phyloP scores from a whole-genome alignment of 2,797 vertebrate genomes.

The Iguana delicatissima region DNA sequence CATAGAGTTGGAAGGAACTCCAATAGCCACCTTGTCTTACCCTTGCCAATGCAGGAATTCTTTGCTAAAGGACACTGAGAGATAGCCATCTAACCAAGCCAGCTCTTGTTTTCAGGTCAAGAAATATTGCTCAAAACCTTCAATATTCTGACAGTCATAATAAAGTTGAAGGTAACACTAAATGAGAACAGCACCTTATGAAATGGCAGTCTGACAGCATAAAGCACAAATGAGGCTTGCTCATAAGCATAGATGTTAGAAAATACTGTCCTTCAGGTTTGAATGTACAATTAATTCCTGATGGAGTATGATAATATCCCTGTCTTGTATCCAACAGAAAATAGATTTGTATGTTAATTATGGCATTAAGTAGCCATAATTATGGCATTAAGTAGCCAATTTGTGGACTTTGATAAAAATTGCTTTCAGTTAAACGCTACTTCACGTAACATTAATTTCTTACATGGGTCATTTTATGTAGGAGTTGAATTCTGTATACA shows the following conservation, averaged over 20 bases:
- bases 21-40: too few species aligned
- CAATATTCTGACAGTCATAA: not conserved
- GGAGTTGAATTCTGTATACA: not conserved
- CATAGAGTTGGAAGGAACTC: too few species aligned
- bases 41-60: too few species aligned
- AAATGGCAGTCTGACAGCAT: not conserved
- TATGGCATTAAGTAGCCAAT: not conserved
- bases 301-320: not conserved
- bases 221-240: not conserved
- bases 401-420: not conserved
- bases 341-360: not conserved
- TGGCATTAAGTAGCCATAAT: not conserved
- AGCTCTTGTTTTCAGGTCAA: not conserved
- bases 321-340: not conserved
- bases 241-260: too few species aligned
- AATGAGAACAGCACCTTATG: not conserved
- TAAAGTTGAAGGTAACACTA: not conserved
- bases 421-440: not conserved
- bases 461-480: too few species aligned
- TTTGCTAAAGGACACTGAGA: too few species aligned
- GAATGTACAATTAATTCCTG: not conserved
- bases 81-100: too few species aligned
- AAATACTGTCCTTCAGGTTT: too few species aligned
- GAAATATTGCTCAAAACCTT: not conserved
- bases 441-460: not conserved